These are phyloP conservation scores for Polymixis flavicincta DNA, from an alignment of 2,888 invertebrate species.

Conservation along the genomic window DNA sequence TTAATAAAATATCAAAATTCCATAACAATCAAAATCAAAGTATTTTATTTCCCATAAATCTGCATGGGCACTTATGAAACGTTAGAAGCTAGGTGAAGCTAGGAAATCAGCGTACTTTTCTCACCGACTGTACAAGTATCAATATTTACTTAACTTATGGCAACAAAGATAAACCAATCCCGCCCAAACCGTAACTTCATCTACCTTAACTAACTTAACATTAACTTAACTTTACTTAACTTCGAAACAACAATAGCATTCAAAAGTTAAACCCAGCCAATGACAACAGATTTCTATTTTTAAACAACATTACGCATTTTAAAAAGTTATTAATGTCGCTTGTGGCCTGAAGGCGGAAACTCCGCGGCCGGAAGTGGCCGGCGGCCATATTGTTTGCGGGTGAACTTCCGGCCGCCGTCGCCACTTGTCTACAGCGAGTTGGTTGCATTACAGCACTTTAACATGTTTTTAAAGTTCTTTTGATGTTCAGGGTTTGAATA, in stretches of 20 bases:
- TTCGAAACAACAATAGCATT: constrained; percentile 23
- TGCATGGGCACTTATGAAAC: too few relatives aligned
- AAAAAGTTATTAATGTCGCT: constrained; percentile 70
- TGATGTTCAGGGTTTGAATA: constrained; percentile 45
- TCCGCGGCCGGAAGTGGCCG: constrained; percentile 80
- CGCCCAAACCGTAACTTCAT: constrained; percentile 20
- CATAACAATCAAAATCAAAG: too few relatives aligned
- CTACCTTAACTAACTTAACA: constrained; percentile 12
- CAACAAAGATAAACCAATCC: constrained; percentile 1
- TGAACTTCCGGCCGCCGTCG: constrained; percentile 78
- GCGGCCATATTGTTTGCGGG: constrained; percentile 85
- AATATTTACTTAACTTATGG: neutral
- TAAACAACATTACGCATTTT: constrained; percentile 70
- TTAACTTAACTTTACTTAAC: constrained; percentile 14
- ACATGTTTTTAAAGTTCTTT: constrained; percentile 71
- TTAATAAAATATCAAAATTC: neutral
- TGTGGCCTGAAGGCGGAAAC: constrained; percentile 71
- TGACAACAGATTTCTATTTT: constrained; percentile 62
- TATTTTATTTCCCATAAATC: too few relatives aligned
- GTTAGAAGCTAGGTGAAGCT: too few relatives aligned
- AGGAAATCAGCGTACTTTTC: neutral
- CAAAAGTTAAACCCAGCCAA: constrained; percentile 37
- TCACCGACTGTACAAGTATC: neutral
- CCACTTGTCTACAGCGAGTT: constrained; percentile 74
- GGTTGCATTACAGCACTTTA: constrained; percentile 70